Evolutionary conservation across 92 coral and sea anemone species (phyloP).

Genomic region (Epizoanthus ramosus): DNA sequence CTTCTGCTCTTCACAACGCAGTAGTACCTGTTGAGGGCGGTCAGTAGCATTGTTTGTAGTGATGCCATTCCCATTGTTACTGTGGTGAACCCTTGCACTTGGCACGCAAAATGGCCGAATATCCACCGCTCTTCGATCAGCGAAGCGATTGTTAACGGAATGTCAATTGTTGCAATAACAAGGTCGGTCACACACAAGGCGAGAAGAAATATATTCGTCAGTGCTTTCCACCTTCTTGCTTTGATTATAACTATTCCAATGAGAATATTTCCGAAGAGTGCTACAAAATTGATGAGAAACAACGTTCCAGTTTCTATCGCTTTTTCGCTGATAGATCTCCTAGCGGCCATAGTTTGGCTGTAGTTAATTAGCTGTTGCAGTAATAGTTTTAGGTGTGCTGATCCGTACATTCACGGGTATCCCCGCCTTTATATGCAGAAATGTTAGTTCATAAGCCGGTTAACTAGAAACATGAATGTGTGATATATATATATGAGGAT

Average conservation of each 20-base stretch:
- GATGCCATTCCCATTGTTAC: slow-evolving; percentile 16
- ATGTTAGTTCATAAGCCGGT: too few species aligned
- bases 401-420: too few species aligned
- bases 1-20: slow-evolving; percentile 20
- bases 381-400: too few species aligned
- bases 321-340: not conserved
- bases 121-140: slow-evolving; percentile 26
- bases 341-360: not conserved
- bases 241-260: not conserved
- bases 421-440: too few species aligned
- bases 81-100: slow-evolving; percentile 34
- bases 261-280: slow-evolving; percentile 19
- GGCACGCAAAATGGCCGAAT: slow-evolving; percentile 28
- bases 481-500: too few species aligned
- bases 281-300: not conserved
- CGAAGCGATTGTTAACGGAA: slow-evolving; percentile 30
- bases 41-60: not conserved
- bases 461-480: too few species aligned
- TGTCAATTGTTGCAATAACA: slow-evolving; percentile 17
- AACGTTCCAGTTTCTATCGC: slow-evolving; percentile 7
- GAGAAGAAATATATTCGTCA: slow-evolving; percentile 9
- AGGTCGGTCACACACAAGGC: slow-evolving; percentile 25
- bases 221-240: not conserved
- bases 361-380: too few species aligned
- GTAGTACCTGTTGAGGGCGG: slow-evolving; percentile 11